These are phyloP conservation scores for Ridgeia piscesae DNA, from an alignment of 1,140 invertebrate genomes.

Conservation along the genomic window DNA sequence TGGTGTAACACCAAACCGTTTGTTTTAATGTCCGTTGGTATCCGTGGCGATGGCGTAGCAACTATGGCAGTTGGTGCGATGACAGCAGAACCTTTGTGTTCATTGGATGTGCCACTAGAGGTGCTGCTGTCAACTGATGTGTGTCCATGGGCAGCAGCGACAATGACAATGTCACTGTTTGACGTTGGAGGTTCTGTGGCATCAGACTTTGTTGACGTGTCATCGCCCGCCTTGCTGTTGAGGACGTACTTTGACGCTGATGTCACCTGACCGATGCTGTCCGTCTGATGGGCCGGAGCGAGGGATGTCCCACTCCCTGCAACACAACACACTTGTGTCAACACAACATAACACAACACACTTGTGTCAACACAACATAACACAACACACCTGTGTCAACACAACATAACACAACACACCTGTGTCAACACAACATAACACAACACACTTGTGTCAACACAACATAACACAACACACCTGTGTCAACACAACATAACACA, in stretches of 20 bases:
- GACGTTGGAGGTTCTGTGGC: not conserved
- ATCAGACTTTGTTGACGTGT: not conserved
- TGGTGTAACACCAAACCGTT: not conserved
- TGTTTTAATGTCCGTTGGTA: not conserved
- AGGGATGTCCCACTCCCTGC: not conserved
- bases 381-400: too few species aligned
- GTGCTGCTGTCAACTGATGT: not conserved
- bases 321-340: not conserved
- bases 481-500: too few species aligned
- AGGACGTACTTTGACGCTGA: not conserved
- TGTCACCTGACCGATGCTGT: not conserved
- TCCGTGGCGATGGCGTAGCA: too few species aligned
- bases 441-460: too few species aligned
- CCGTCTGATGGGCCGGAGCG: not conserved
- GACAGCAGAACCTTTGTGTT: not conserved
- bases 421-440: too few species aligned
- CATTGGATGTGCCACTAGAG: not conserved
- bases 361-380: too few species aligned
- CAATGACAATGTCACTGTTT: not conserved
- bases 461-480: too few species aligned
- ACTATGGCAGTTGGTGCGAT: not conserved
- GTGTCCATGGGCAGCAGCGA: not conserved
- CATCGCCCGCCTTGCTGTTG: not conserved
- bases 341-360: too few species aligned
- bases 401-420: too few species aligned